Base-by-base conservation (phyloP, 2,888 invertebrate genomes). In the Tromatobia lineatoria region DNA sequence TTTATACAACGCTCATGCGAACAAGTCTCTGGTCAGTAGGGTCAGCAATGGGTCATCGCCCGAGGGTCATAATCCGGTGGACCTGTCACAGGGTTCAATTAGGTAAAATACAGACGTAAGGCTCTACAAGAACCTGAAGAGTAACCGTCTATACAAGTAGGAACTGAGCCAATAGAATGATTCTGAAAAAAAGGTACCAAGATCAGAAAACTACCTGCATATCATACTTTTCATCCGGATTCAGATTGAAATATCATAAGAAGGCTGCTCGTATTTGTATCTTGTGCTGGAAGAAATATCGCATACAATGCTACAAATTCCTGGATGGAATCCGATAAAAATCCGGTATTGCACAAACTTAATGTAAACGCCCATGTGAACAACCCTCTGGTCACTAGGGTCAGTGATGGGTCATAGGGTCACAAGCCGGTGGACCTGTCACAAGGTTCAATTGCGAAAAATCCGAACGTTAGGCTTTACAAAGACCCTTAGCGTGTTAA, bases 391-490 rank as follows among this genome's bases (percentile, higher is more conserved):
- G 69, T 84, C 42, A 66, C 69, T 57, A 45, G 77, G 77, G 59
- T 77, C 77, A 77, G 11, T 42, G 45, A 50, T 74, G 84, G 81
- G 81, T 81, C 78, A 81, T 74, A 38, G 84, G 84, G 84, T 84
- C 81, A 81, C 74, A 84, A 81, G 84, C 84, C 84, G 84, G 77
- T 67, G 77, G 81, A 84, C 84, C 84, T 84, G 84, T 81, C 84
- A 79, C 74, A 61, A 52, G 52, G 38, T 29, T 6, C 52, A 78
- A 29, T 69, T 64, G 69, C 10, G 54, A 6, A 61, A 57, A 64
- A 77, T 29, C 47, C 18, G 15, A 59, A 57, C 80, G 70, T 75
- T 64, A 29, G 38, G 50, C 13, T 38, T 23, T 45, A 42, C 57
- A 13, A 34, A 47, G 29, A 74, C 38, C 38, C 59, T 29, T 3